Conservation (phyloP, 2,888 invertebrate species). For the Pseudeuparius sepicola region DNA sequence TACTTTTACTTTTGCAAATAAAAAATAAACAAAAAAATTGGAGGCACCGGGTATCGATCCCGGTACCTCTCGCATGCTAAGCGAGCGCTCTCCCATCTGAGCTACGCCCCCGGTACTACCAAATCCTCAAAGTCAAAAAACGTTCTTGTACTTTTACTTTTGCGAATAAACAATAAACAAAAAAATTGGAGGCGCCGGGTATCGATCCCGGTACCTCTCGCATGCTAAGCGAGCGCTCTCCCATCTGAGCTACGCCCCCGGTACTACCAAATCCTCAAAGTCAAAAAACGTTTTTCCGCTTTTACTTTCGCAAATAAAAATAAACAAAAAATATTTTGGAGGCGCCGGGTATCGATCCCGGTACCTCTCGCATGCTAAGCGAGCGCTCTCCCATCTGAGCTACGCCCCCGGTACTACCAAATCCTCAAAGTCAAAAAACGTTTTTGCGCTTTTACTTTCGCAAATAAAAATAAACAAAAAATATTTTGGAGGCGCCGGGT, state of each 20-base stretch:
- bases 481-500: conserved; percentile 37
- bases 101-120: conserved; percentile 36
- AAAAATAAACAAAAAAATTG: conserved; percentile 29
- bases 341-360: conserved; percentile 38
- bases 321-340: too few relatives aligned
- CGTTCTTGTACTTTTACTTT: too few relatives aligned
- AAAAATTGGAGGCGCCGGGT: conserved; percentile 35
- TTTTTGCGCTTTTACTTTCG: too few relatives aligned
- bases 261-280: too few relatives aligned
- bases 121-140: too few relatives aligned
- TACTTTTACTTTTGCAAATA: too few relatives aligned
- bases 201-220: conserved; percentile 38
- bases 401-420: too few relatives aligned
- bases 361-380: conserved; percentile 38
- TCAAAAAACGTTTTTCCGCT: too few relatives aligned
- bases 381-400: conserved; percentile 37
- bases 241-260: conserved; percentile 36
- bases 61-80: conserved; percentile 39
- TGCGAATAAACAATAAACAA: too few relatives aligned
- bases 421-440: too few relatives aligned
- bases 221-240: conserved; percentile 38
- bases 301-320: too few relatives aligned
- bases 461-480: too few relatives aligned
- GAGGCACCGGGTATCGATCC: conserved; percentile 38
- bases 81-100: conserved; percentile 37